Conservation (phyloP, 2,888 invertebrate species). For the Ophioninae sp. region DNA sequence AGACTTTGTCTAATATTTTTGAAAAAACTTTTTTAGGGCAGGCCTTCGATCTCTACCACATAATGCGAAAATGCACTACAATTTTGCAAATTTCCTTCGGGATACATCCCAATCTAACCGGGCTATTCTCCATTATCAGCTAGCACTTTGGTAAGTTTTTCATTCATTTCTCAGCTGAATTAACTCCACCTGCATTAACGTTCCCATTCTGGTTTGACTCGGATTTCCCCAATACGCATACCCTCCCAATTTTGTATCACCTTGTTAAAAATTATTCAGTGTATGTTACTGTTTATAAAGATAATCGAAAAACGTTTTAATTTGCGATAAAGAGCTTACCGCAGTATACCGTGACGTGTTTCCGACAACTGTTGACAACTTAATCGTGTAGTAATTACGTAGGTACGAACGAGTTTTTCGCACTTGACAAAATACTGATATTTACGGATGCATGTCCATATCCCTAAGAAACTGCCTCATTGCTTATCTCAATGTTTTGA, state of each 20-base stretch:
- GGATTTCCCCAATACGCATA: background rate
- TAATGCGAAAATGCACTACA: conserved; percentile 95
- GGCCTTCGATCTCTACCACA: conserved; percentile 90
- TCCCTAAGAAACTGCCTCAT: conserved; percentile 11
- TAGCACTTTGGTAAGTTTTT: conserved; percentile 88
- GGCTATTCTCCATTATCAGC: conserved; percentile 90
- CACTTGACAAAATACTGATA: conserved; percentile 47
- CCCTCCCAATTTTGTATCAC: conserved; percentile 1
- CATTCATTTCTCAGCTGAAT: background rate
- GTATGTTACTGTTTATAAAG: conserved; percentile 28
- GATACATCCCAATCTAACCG: conserved; percentile 88
- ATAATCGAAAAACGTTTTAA: conserved; percentile 30
- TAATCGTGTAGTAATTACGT: conserved; percentile 21
- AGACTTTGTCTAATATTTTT: conserved; percentile 6
- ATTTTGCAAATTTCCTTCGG: conserved; percentile 92
- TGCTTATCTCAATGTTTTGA: background rate
- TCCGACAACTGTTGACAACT: conserved; percentile 26
- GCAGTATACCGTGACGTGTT: conserved; percentile 24
- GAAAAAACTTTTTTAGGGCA: conserved; percentile 84
- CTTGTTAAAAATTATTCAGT: conserved; percentile 11
- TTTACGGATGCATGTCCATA: conserved; percentile 9
- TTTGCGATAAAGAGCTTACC: conserved; percentile 4
- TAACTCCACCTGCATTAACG: background rate
- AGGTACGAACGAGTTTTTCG: conserved; percentile 9
- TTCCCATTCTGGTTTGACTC: background rate